Conservation (phyloP, 1,140 invertebrate genomes). For the Saccostrea glomerata region DNA sequence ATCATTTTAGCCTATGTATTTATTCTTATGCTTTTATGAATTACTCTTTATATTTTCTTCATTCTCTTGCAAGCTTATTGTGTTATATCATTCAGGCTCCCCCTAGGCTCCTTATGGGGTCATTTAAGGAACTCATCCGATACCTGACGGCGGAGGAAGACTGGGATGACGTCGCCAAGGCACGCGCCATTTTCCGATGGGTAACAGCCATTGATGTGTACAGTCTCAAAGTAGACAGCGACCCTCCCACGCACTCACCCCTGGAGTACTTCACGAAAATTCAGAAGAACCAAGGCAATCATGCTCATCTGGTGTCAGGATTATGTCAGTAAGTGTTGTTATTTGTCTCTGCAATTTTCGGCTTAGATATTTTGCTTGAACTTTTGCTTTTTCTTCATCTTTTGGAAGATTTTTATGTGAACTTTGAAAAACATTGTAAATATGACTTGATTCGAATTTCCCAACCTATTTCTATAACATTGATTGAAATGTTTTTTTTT, state of each 20-base stretch:
- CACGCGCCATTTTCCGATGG: conserved; percentile 74
- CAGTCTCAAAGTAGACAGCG: conserved; percentile 63
- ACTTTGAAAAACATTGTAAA: background rate
- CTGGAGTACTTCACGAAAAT: conserved; percentile 75
- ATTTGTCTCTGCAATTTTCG: no score
- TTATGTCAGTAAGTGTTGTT: conserved; percentile 72
- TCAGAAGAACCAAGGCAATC: conserved; percentile 70
- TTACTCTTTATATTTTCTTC: no score
- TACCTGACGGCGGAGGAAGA: conserved; percentile 62
- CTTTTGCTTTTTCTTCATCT: no score
- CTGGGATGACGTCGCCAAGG: conserved; percentile 70
- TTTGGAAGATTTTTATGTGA: background rate
- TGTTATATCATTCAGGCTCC: conserved; percentile 57
- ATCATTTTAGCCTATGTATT: no score
- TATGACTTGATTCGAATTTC: background rate
- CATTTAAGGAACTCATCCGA: conserved; percentile 69
- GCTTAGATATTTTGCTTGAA: background rate
- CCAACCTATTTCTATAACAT: background rate
- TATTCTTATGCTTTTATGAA: no score
- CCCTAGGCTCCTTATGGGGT: conserved; percentile 60
- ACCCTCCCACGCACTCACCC: conserved; percentile 69
- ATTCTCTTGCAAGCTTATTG: no score
- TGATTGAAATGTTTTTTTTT: background rate
- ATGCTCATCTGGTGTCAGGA: conserved; percentile 74
- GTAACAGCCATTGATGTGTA: conserved; percentile 74